Base-by-base conservation (phyloP, 2,888 invertebrate species). In the Andrena bucephala region DNA sequence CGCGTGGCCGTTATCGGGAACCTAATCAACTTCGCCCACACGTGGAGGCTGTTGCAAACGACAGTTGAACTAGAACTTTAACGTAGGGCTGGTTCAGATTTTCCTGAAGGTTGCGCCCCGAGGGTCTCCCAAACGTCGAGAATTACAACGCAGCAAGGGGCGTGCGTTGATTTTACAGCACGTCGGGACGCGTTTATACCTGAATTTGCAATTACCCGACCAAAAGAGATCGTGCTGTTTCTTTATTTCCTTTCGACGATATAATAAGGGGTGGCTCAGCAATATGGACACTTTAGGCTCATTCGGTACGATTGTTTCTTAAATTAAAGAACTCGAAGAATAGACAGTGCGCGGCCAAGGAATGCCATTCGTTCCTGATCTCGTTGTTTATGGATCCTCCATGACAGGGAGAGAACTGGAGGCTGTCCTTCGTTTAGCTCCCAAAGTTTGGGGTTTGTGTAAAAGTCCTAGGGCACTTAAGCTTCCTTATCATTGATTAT, bases 151-250 rank as follows among this genome's bases (percentile, higher is more conserved):
- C 52, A 63, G 31, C 33, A n/a, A 69, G 13, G 20, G 62, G 65
- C 48, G 73, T 59, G 27, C 69, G 72, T 67, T 65, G 73, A 82
- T 75, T 82, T 76, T 72, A 72, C 60, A 62, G 48, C 65, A n/a
- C 52, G 52, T 7, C 20, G 27, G 13, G 36, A 42, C 68, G 77
- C 77, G 82, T 77, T 77, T 82, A 71, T 82, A 77, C 68, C 68
- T 71, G 82, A 74, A 82, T 84, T 82, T 71, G 77, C 82, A 68
- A 72, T 73, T 62, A 65, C 54, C 48, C 54, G 75, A 33, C 36
- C 42, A 31, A 7, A 54, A 57, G 42, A 20, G 75, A 59, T 71
- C 68, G 52, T 57, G 20, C 33, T 27, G 7, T 71, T 74, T 59
- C 59, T 65, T 78, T 70, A 76, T 76, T 76, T 67, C 27, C 54